Base-by-base conservation (phyloP, 2,888 invertebrate genomes). In the Timema podura region DNA sequence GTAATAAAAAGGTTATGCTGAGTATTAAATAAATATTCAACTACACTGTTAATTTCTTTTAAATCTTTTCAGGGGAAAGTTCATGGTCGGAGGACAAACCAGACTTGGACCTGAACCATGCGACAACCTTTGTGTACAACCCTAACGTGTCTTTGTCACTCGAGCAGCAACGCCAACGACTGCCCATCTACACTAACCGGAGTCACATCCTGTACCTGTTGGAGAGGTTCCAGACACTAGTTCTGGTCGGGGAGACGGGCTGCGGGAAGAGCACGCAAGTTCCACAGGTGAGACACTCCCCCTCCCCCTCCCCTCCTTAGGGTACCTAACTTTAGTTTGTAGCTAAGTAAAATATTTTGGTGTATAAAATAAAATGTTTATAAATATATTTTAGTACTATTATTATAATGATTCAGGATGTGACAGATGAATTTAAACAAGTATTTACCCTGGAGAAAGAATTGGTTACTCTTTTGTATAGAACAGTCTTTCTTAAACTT, bases 221-320 rank as follows among this genome's bases (percentile, higher is more conserved):
- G 76, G 96, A 99, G 81, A 91, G 91, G 74, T 91, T 91, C 82
- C 96, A 97, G 81, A 92, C 93, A 0, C 82, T 98, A 64, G 88
- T 99, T 68, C 82, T 94, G 69, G 88, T 93, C 59, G 98, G 98
- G 3, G 98, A 99, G 80, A 97, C 98, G 5, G 98, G 98, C 46
- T 94, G 93, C 76, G 97, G 98, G 49, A 95, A 98, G 82, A 96
- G 96, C 78, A 98, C 97, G 0, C 97, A 97, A 84, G 88, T 97
- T 73, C 95, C 96, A 66, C 95, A 95, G 89, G 95, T 94, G 82
- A 65, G 72, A 13, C 69, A 65, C 44, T 30, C 3, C 30, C 30
- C 30, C 30, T 3, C 30, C 3, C 69, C 59, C 44, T 30, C 3
- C 30, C 30, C 30, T 3, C 30, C 30, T 30, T 30, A 30, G 30